Base-by-base conservation (phyloP, 2,113 vertebrate genomes). In the Australoheros scitulus region DNA sequence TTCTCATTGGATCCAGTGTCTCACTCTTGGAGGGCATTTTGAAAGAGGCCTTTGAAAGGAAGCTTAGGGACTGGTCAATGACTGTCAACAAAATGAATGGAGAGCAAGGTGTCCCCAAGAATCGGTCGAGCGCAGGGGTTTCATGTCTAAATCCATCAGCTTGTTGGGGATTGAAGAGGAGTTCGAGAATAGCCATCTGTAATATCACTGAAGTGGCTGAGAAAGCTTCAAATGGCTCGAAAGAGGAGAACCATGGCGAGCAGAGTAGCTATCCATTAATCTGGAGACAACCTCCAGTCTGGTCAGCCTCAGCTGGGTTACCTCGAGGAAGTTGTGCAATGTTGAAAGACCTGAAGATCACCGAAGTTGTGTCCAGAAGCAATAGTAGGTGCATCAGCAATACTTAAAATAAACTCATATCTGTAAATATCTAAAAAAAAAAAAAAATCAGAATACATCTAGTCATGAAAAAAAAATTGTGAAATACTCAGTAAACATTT, bases 21-120 rank as follows among this genome's bases (percentile, higher is more conserved):
- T 11, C 22, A 43, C 38, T 47, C 63, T 38, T 0, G 63, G 63
- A 43, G 22, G 38, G 26, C 15, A 3, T 38, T 38, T 9, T 38
- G 36, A 9, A 41, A 41, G 38, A 41, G 38, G 38, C 38, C 38
- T 41, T 41, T 41, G 38, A 41, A 11, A 41, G 10, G 10, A 41
- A 41, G 38, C 38, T 41, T 9, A 41, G 38, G 38, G 38, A 41
- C 10, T 11, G 38, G 38, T 41, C 38, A 41, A 3, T 11, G 10
- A 11, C 5, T 0, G 41, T 68, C 15, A 0, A 34, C 0, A 68
- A 29, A 22, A 38, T 29, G 22, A 26, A 29, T 0, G 64, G 15
- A 70, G 22, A 70, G 22, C 64, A 70, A 29, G 26, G 64, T 4
- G 15, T 68, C 64, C 26, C 22, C 22, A 22, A 68, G 64, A 50